Conservation (phyloP, 2,888 invertebrate genomes). For the Scaptomyza tumidula region DNA sequence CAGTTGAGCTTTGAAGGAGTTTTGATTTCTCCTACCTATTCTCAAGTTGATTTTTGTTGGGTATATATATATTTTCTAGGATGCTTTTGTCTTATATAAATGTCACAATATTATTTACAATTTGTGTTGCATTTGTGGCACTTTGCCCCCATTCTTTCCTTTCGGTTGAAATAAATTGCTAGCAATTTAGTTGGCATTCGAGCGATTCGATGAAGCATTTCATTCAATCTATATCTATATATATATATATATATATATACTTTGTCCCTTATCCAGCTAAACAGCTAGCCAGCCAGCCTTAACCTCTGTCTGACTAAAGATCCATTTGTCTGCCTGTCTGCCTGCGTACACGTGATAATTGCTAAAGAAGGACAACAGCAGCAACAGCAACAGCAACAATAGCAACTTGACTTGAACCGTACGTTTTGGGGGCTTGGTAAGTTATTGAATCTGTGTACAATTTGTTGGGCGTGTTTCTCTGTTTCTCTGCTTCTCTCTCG, state of each 20-base stretch:
- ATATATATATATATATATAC: conserved; percentile 1
- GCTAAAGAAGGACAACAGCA: conserved; percentile 41
- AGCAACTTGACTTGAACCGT: conserved; percentile 4
- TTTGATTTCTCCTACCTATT: no score
- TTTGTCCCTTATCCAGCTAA: conserved; percentile 23
- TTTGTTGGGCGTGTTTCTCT: conserved; percentile 53
- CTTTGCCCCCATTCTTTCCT: conserved; percentile 3
- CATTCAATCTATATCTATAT: conserved; percentile 39
- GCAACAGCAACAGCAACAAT: neutral
- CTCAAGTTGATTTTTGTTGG: no score
- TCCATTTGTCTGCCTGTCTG: conserved; percentile 5
- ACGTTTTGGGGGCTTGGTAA: conserved; percentile 19
- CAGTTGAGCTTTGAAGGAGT: no score
- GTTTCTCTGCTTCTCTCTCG: conserved; percentile 5
- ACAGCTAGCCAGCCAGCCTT: conserved; percentile 1
- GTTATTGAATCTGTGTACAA: conserved; percentile 78
- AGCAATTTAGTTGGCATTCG: conserved; percentile 62
- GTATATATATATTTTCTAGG: no score
- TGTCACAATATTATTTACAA: conserved; percentile 43
- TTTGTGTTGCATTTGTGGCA: conserved; percentile 28
- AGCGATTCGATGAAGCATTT: conserved; percentile 56
- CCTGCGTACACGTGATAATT: conserved; percentile 66
- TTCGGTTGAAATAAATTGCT: conserved; percentile 43
- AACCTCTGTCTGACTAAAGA: neutral
- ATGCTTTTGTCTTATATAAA: neutral